Evolutionary conservation across 37 sponge, comb jelly and placozoan species (phyloP), one percentile per base, ranked within the genome.

Genomic region (Petrosia ficiformis): DNA sequence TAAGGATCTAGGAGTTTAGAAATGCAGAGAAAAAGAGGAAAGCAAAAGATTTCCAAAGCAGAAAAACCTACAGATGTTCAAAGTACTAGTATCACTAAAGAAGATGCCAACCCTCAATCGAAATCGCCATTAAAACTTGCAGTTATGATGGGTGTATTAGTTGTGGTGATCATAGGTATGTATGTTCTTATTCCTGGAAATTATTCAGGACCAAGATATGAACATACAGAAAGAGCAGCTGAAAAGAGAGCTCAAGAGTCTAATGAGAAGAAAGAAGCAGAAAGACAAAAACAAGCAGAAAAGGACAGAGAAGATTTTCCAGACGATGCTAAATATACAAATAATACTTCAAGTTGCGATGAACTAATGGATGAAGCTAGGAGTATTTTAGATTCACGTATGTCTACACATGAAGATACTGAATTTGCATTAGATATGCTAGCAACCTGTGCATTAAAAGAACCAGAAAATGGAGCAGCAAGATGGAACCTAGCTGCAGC

Each of bases 401-500:
- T 28, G 39, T 31, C 71, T 8, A 31, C 16, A 72, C 64, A 57
- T 1, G 39, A 21, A 1, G 72, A 84, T 16, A 77, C 77, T 75
- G 89, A 88, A 22, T 29, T 44, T 16, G 89, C 89, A 16, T 59
- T 93, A 8, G 83, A 88, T 69, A 48, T 84, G 10, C 82, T 93
- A 61, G 89, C 89, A 22, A 63, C 72, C 39, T 93, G 93, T 57
- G 82, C 76, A 0, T 48, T 85, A 21, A 85, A 87, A 56, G 87
- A 93, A 32, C 84, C 85, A 39, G 21, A 54, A 0, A 82, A 88
- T 65, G 57, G 76, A 1, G 65, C 52, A 4, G 77, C 89, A 1
- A 63, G 82, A 6, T 93, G 93, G 93, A 88, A 88, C 59, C 52
- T 93, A 44, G 93, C 89, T 30, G 86, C 85, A 10, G 74, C 70